Evolutionary conservation across 2,113 vertebrate genomes (phyloP).

Genomic region (Colinus virginianus): DNA sequence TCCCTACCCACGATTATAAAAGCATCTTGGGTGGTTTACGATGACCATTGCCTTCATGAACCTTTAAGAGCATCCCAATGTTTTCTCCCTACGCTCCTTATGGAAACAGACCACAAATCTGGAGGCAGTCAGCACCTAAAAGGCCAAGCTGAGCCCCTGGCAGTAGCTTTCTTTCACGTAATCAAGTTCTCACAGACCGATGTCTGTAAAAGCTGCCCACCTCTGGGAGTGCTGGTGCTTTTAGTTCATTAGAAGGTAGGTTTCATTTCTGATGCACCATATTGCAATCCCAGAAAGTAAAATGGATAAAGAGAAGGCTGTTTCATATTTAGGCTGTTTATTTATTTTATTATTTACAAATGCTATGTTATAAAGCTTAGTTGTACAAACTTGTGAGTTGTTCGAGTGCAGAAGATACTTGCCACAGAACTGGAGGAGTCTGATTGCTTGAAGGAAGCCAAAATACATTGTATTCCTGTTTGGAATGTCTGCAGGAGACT

Average conservation of each 20-base stretch:
- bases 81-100: background rate
- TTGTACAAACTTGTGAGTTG: background rate
- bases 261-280: background rate
- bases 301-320: background rate
- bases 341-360: background rate
- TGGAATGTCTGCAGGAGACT: background rate
- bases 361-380: background rate
- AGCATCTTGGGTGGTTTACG: background rate
- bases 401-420: background rate
- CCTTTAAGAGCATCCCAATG: background rate
- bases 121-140: background rate
- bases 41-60: background rate
- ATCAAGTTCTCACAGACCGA: background rate
- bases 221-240: background rate
- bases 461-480: background rate
- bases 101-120: background rate
- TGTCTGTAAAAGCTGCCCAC: background rate
- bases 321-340: background rate
- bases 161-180: constrained; percentile 29
- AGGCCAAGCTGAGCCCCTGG: background rate
- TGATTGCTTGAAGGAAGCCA: background rate
- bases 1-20: background rate
- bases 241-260: background rate
- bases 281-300: background rate
- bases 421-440: background rate